phyloP scores from a whole-genome alignment of 2,113 vertebrate species.

The Pitta sordida region DNA sequence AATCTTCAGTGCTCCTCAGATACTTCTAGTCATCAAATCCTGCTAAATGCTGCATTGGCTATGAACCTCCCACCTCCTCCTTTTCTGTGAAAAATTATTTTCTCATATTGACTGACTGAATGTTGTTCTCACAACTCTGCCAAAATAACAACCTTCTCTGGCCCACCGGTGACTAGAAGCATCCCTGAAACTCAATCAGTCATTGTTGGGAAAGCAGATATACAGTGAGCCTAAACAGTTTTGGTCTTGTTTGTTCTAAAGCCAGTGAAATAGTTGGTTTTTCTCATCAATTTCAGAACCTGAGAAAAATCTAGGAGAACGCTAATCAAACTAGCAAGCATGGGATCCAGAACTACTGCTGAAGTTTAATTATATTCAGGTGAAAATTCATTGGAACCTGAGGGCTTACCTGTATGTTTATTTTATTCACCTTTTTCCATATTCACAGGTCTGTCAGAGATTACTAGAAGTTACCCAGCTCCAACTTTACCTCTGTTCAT shows the following conservation, averaged over 20 bases:
- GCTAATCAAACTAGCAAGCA: background rate
- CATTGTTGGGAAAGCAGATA: background rate
- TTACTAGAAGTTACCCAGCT: background rate
- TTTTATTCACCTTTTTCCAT: background rate
- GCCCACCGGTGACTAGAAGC: background rate
- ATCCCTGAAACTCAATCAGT: background rate
- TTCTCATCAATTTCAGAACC: background rate
- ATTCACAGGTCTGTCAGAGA: background rate
- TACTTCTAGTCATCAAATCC: background rate
- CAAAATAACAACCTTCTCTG: background rate
- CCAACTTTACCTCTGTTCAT: background rate
- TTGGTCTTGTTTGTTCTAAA: background rate
- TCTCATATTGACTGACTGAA: background rate
- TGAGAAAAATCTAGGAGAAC: background rate
- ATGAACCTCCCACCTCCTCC: background rate
- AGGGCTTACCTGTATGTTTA: background rate
- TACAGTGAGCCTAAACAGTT: background rate
- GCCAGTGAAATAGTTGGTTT: background rate
- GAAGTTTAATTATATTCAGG: background rate
- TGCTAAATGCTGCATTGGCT: background rate
- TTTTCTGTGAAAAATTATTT: background rate
- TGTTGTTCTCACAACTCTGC: background rate
- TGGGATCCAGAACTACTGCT: background rate
- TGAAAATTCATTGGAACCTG: background rate
- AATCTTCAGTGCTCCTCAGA: background rate